Percentiles rank a stretch among this genome's conserved stretches.
Evolutionary conservation across 2,888 invertebrate species (phyloP).

Genomic region (Anaspis maculata): DNA sequence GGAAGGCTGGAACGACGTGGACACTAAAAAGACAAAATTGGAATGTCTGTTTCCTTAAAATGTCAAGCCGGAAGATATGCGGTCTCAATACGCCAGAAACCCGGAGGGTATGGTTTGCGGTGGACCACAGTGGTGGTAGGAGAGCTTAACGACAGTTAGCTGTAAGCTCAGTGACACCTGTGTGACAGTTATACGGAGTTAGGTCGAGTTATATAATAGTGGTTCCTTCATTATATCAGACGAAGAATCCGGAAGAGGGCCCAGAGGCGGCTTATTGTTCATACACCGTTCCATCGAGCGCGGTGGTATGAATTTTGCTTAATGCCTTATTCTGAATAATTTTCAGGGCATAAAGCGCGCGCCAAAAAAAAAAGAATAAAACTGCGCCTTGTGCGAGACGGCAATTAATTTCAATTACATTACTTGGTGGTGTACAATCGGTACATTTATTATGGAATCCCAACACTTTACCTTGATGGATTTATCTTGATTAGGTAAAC

Average conservation of each 20-base stretch:
- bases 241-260: constrained; percentile 9
- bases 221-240: constrained; percentile 13
- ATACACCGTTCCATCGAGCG: constrained; percentile 6
- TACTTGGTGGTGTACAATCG: too few relatives aligned
- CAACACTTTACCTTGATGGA: too few relatives aligned
- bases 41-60: constrained; percentile 15
- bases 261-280: constrained; percentile 7
- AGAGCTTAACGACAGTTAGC: constrained; percentile 21
- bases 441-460: too few relatives aligned
- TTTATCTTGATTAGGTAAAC: too few relatives aligned
- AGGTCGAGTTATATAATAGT: constrained; percentile 15
- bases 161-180: constrained; percentile 20
- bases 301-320: constrained; percentile 5
- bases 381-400: too few relatives aligned
- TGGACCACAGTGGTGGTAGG: constrained; percentile 17
- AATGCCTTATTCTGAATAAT: constrained; percentile 7
- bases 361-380: too few relatives aligned
- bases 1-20: too few relatives aligned
- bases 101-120: constrained; percentile 18
- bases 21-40: constrained; percentile 10
- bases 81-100: constrained; percentile 21
- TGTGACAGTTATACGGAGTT: constrained; percentile 19
- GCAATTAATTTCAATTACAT: too few relatives aligned
- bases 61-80: constrained; percentile 19
- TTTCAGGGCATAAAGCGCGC: too few relatives aligned